Conservation (phyloP, 2,888 invertebrate species). For the Caenorhabditis sp. region DNA sequence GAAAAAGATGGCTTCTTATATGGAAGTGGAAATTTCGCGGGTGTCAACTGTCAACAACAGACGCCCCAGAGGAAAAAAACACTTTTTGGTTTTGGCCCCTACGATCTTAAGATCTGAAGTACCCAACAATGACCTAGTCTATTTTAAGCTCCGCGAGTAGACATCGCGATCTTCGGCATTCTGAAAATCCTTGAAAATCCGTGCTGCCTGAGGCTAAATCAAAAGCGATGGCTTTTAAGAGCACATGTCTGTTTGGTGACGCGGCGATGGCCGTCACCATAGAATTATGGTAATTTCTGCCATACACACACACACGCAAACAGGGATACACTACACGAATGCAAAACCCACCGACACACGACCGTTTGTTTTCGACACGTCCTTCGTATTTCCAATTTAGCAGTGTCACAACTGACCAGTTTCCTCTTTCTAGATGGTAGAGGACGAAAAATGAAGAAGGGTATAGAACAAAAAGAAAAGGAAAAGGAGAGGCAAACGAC, state of each 20-base stretch:
- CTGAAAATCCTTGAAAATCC: neutral
- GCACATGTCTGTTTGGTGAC: conserved; percentile 8
- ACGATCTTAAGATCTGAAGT: neutral
- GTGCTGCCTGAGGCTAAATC: conserved; percentile 9
- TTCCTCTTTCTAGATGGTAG: neutral
- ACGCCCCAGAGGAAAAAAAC: neutral
- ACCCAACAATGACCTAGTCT: neutral
- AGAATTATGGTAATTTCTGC: conserved; percentile 55
- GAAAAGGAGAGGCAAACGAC: conserved; percentile 12
- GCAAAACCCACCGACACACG: conserved; percentile 15
- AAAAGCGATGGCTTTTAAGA: conserved; percentile 35
- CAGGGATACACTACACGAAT: conserved; percentile 15
- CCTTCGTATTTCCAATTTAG: conserved; percentile 39
- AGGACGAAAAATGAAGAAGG: conserved; percentile 12
- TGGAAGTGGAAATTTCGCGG: conserved; percentile 11
- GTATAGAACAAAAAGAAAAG: neutral
- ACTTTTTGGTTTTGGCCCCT: neutral
- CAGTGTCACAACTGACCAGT: conserved; percentile 28
- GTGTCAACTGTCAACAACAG: conserved; percentile 33
- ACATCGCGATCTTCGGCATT: conserved; percentile 18
- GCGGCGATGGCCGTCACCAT: conserved; percentile 23
- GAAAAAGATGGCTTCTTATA: conserved; percentile 29
- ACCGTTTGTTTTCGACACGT: conserved; percentile 35
- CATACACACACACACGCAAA: neutral
- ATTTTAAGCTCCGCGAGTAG: neutral